Evolutionary conservation across 2,797 vertebrate species (phyloP).

Genomic region (Cetoscarus ocellatus): DNA sequence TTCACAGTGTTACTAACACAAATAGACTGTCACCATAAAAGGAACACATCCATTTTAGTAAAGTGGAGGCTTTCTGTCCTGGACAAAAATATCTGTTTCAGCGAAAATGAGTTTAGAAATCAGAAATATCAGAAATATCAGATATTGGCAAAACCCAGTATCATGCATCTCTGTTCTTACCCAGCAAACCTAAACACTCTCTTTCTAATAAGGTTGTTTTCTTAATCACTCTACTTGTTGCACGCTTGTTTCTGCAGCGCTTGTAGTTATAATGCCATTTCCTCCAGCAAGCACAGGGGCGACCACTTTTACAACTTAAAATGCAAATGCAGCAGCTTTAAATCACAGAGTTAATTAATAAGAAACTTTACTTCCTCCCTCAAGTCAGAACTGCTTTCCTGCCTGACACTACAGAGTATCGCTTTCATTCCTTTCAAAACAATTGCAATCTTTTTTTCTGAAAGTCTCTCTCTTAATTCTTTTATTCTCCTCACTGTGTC

Average conservation of each 20-base stretch:
- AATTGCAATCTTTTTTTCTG: background rate
- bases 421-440: conserved; percentile 20
- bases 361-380: conserved; percentile 20
- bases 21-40: too few relatives aligned
- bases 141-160: too few relatives aligned
- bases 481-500: conserved; percentile 16
- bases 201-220: background rate
- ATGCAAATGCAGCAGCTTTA: conserved; percentile 13
- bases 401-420: background rate
- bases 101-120: too few relatives aligned
- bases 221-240: conserved; percentile 19
- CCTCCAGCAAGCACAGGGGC: background rate
- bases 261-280: background rate
- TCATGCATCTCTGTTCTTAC: too few relatives aligned
- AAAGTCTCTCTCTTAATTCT: conserved; percentile 21
- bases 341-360: conserved; percentile 21
- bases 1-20: too few relatives aligned
- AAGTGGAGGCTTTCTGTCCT: too few relatives aligned
- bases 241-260: background rate
- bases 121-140: too few relatives aligned
- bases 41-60: too few relatives aligned
- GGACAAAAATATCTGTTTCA: too few relatives aligned
- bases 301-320: background rate
- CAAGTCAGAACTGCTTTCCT: conserved; percentile 10
- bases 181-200: too few relatives aligned